Evolutionary conservation across 2,113 vertebrate species (phyloP).

Genomic region (Marmota monax): DNA sequence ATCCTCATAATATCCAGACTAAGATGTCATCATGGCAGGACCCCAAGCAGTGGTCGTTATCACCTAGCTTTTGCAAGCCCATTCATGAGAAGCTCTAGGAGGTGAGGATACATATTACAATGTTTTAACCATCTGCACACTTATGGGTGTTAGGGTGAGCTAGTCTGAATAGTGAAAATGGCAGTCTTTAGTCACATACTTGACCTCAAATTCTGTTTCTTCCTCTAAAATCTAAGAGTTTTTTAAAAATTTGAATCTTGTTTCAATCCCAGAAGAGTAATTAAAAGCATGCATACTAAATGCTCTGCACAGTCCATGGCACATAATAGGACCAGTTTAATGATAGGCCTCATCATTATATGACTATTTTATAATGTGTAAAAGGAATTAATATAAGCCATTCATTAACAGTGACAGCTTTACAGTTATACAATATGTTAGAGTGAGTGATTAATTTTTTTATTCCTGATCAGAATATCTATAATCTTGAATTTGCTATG

Average conservation of each 20-base stretch:
- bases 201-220: not conserved
- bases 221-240: not conserved
- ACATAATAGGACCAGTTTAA: not conserved
- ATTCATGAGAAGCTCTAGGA: not conserved
- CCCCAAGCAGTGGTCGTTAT: not conserved
- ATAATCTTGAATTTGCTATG: not conserved
- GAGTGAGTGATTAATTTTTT: not conserved
- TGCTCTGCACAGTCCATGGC: not conserved
- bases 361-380: not conserved
- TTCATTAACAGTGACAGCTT: not conserved
- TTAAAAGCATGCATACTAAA: not conserved
- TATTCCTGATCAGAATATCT: constrained; percentile 24
- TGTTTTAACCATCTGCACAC: not conserved
- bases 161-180: not conserved
- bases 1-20: not conserved
- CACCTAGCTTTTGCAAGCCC: not conserved
- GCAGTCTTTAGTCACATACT: not conserved
- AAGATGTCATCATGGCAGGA: not conserved
- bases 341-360: not conserved
- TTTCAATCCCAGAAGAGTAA: not conserved
- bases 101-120: too few species aligned
- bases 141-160: not conserved
- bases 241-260: not conserved
- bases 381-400: not conserved
- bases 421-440: not conserved